Evolutionary conservation across 2,113 vertebrate species (phyloP).

Genomic region (Heterotis niloticus): DNA sequence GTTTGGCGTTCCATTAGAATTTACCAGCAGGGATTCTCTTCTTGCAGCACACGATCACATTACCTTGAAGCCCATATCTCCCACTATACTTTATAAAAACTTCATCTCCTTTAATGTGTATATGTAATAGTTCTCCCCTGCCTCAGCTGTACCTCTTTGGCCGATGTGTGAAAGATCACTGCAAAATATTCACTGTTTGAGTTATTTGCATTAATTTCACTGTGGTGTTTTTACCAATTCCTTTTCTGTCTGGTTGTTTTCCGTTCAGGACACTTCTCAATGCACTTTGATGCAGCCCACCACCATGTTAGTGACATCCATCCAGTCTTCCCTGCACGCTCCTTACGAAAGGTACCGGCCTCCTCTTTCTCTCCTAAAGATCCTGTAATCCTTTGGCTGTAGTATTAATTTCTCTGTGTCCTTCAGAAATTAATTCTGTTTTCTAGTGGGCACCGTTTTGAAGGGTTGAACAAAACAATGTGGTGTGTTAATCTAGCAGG

Average conservation of each 20-base stretch:
- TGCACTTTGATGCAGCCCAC: slow-evolving; percentile 92
- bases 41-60: too few species aligned
- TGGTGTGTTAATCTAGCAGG: not conserved
- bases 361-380: not conserved
- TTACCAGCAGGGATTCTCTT: too few species aligned
- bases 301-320: slow-evolving; percentile 83
- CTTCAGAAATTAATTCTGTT: not conserved
- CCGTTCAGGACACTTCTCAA: slow-evolving; percentile 81
- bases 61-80: too few species aligned
- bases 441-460: not conserved
- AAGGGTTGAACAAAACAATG: too few species aligned
- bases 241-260: slow-evolving; percentile 9
- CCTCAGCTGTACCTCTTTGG: too few species aligned
- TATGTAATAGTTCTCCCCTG: too few species aligned
- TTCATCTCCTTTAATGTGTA: too few species aligned
- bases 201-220: slow-evolving; percentile 27
- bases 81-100: too few species aligned
- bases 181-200: slow-evolving; percentile 16
- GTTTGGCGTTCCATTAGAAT: not conserved
- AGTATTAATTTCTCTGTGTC: not conserved
- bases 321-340: slow-evolving; percentile 83
- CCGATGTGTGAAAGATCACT: not conserved
- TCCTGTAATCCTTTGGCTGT: not conserved
- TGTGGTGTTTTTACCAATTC: slow-evolving; percentile 42
- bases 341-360: slow-evolving; percentile 77